phyloP scores from a whole-genome alignment of 2,888 invertebrate genomes.

The Masnerella sp. region DNA sequence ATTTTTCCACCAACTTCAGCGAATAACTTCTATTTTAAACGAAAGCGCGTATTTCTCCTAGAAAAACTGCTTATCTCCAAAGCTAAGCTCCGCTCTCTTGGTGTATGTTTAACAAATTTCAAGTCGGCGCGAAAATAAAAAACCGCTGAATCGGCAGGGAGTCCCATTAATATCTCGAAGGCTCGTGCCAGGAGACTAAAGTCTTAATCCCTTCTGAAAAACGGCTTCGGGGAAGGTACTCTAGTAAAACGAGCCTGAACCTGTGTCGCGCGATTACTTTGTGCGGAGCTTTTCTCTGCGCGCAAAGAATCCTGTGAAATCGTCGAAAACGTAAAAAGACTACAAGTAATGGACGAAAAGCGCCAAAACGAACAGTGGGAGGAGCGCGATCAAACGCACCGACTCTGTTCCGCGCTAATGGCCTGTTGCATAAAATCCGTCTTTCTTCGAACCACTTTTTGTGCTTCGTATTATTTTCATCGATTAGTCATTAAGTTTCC shows the following conservation, averaged over 20 bases:
- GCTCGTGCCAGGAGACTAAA: constrained; percentile 58
- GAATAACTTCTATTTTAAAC: no score
- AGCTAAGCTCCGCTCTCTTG: no score
- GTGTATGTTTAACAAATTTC: no score
- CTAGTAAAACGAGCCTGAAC: constrained; percentile 53
- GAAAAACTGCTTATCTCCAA: no score
- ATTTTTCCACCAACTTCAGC: no score
- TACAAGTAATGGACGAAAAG: constrained; percentile 37
- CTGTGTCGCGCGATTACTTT: constrained; percentile 44
- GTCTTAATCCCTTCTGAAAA: constrained; percentile 64
- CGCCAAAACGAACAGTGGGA: constrained; percentile 7
- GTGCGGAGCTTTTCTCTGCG: constrained; percentile 25
- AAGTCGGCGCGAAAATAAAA: no score
- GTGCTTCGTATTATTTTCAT: no score
- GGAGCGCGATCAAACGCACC: constrained; percentile 24
- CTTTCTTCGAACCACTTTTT: no score
- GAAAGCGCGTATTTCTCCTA: no score
- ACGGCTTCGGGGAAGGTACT: constrained; percentile 59
- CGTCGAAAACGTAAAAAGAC: constrained; percentile 31
- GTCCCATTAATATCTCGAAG: constrained; percentile 62
- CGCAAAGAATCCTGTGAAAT: constrained; percentile 31
- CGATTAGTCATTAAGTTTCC: no score
- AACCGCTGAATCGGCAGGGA: constrained; percentile 60
- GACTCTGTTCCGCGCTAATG: constrained; percentile 28
- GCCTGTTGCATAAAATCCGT: constrained; percentile 25